phyloP scores from a whole-genome alignment of 1,140 invertebrate species.

The Glossosoma conforme region DNA sequence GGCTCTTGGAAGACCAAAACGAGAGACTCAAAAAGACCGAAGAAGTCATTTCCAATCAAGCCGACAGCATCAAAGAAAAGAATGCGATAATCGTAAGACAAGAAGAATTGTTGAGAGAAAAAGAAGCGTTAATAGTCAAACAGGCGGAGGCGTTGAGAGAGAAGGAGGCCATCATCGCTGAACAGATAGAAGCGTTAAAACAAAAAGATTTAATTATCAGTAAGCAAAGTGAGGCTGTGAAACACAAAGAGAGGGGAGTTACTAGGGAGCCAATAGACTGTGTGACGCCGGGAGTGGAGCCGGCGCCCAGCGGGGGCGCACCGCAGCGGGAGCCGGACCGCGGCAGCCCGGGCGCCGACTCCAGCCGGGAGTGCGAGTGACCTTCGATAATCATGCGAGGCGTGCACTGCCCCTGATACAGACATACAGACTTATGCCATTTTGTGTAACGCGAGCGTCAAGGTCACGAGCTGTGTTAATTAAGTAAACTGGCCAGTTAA shows the following conservation, averaged over 20 bases:
- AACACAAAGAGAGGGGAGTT: slow-evolving; percentile 3
- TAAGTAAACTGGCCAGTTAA: slow-evolving; percentile 24
- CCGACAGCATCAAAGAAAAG: slow-evolving; percentile 19
- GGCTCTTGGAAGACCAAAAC: slow-evolving; percentile 16
- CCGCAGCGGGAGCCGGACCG: slow-evolving; percentile 9
- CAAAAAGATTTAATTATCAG: slow-evolving; percentile 8
- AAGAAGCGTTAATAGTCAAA: slow-evolving; percentile 14
- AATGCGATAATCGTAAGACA: slow-evolving; percentile 22
- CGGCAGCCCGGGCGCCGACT: not conserved
- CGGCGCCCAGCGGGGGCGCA: not conserved
- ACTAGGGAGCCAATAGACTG: slow-evolving; percentile 7
- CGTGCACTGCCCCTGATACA: slow-evolving; percentile 13
- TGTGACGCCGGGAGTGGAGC: slow-evolving; percentile 7
- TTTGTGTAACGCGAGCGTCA: slow-evolving; percentile 6
- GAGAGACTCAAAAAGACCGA: slow-evolving; percentile 8
- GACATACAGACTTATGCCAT: slow-evolving; percentile 6
- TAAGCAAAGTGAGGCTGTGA: slow-evolving; percentile 12
- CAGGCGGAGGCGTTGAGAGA: slow-evolving; percentile 15
- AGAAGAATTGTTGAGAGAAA: slow-evolving; percentile 21
- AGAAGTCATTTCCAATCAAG: slow-evolving; percentile 16
- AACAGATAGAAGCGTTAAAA: slow-evolving; percentile 14
- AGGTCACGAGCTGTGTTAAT: slow-evolving; percentile 16
- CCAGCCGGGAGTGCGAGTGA: slow-evolving; percentile 20
- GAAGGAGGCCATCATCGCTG: slow-evolving; percentile 19
- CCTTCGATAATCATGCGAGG: slow-evolving; percentile 27